phyloP scores from a whole-genome alignment of 2,888 invertebrate genomes.

The Lithophane semibrunnea region DNA sequence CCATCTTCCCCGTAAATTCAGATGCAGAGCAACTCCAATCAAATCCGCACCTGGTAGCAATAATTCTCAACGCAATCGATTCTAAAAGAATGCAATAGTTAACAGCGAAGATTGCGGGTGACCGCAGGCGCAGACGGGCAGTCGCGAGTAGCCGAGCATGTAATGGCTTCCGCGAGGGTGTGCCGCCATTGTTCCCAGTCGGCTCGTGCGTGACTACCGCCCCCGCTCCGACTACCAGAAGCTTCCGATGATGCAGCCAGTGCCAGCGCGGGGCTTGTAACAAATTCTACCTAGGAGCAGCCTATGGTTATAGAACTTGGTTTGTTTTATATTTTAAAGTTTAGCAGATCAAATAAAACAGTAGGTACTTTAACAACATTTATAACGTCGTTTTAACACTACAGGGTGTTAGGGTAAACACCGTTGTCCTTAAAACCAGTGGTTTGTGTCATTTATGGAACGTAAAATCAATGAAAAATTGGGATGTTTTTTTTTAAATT shows the following conservation, averaged over 20 bases:
- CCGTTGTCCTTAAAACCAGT: too few relatives aligned
- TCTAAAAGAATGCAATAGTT: slow-evolving; percentile 50
- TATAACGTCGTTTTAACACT: too few relatives aligned
- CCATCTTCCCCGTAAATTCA: not conserved
- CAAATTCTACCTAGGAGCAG: not conserved
- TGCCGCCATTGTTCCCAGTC: slow-evolving; percentile 76
- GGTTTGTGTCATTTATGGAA: too few relatives aligned
- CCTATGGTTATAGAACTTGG: not conserved
- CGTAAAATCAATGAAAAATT: too few relatives aligned
- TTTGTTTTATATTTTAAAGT: not conserved
- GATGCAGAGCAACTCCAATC: slow-evolving; percentile 14
- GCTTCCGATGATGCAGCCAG: slow-evolving; percentile 44
- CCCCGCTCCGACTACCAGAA: slow-evolving; percentile 54
- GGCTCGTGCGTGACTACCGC: slow-evolving; percentile 78
- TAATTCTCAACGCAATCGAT: slow-evolving; percentile 35
- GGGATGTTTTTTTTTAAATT: too few relatives aligned
- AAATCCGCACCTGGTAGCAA: slow-evolving; percentile 43
- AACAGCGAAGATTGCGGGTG: slow-evolving; percentile 47
- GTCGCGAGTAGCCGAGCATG: slow-evolving; percentile 80
- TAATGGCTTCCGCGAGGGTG: slow-evolving; percentile 87
- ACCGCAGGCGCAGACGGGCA: slow-evolving; percentile 58
- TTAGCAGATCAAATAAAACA: not conserved
- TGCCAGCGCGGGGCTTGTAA: not conserved
- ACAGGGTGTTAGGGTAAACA: too few relatives aligned
- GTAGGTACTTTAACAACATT: too few relatives aligned